A percentile compares a stretch with the other conserved stretches of the same genome.
Conservation (phyloP, 2,113 vertebrate species). For the Athene noctua region DNA sequence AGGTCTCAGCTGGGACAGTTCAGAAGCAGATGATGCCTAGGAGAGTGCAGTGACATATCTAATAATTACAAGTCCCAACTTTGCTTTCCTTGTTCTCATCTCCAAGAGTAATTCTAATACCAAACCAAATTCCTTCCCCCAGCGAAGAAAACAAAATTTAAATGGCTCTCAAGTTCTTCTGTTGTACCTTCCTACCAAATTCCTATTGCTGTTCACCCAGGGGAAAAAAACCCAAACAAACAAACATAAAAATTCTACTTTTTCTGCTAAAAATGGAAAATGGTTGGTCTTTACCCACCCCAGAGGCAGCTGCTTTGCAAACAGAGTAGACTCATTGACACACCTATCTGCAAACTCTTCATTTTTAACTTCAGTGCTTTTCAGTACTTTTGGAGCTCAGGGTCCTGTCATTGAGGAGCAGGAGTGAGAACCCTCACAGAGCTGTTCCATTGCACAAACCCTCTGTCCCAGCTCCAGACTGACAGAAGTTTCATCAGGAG, state of each 20-base stretch:
- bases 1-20: background rate
- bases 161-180: background rate
- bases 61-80: background rate
- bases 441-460: background rate
- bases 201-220: background rate
- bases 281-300: background rate
- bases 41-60: background rate
- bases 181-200: background rate
- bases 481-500: background rate
- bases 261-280: background rate
- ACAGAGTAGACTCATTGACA: background rate
- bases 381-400: background rate
- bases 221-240: background rate
- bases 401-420: background rate
- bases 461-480: background rate
- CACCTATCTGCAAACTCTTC: background rate
- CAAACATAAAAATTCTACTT: background rate
- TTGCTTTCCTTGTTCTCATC: background rate
- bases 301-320: background rate
- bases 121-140: background rate
- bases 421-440: background rate
- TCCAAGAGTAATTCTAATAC: background rate
- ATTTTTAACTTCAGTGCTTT: background rate
- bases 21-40: background rate
- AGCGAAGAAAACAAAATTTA: background rate